Conservation (phyloP, 2,888 invertebrate genomes). For the Eupithecia abbreviata region DNA sequence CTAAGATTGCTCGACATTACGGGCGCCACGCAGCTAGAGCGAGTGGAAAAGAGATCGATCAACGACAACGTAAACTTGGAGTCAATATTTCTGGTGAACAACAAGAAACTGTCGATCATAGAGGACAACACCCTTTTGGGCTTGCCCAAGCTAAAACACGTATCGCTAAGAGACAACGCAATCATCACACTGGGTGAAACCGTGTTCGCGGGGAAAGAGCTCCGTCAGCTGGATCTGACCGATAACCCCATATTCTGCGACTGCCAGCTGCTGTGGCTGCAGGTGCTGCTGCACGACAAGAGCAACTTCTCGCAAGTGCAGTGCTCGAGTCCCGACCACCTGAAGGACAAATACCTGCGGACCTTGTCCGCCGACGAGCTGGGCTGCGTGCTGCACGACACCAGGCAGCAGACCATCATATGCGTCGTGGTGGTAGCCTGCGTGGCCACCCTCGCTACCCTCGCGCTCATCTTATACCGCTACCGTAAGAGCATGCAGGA, state of each 20-base stretch:
- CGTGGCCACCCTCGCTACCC: conserved; percentile 87
- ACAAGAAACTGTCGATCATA: conserved; percentile 88
- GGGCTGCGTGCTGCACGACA: conserved; percentile 91
- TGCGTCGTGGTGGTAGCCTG: conserved; percentile 89
- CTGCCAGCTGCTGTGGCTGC: conserved; percentile 91
- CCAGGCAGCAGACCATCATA: conserved; percentile 90
- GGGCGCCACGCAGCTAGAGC: conserved; percentile 88
- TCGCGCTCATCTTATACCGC: conserved; percentile 89
- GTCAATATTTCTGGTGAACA: conserved; percentile 89
- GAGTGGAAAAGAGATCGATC: conserved; percentile 90
- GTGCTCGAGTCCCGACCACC: conserved; percentile 88
- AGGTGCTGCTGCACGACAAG: conserved; percentile 87
- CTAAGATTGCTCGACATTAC: conserved; percentile 90
- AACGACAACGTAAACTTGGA: conserved; percentile 92
- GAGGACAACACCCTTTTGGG: conserved; percentile 91
- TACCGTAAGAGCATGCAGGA: conserved; percentile 92
- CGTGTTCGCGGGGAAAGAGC: conserved; percentile 90
- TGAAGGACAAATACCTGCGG: conserved; percentile 87
- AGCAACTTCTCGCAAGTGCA: conserved; percentile 88
- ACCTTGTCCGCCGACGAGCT: conserved; percentile 89
- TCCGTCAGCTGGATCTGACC: conserved; percentile 89
- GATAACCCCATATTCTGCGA: conserved; percentile 93
- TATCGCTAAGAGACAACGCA: conserved; percentile 91
- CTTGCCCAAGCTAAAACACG: conserved; percentile 89
- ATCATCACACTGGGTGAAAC: conserved; percentile 90